Evolutionary conservation across 2,797 vertebrate genomes (phyloP), one percentile per base, ranked within the genome.

Genomic region (Hoplostethus atlanticus): DNA sequence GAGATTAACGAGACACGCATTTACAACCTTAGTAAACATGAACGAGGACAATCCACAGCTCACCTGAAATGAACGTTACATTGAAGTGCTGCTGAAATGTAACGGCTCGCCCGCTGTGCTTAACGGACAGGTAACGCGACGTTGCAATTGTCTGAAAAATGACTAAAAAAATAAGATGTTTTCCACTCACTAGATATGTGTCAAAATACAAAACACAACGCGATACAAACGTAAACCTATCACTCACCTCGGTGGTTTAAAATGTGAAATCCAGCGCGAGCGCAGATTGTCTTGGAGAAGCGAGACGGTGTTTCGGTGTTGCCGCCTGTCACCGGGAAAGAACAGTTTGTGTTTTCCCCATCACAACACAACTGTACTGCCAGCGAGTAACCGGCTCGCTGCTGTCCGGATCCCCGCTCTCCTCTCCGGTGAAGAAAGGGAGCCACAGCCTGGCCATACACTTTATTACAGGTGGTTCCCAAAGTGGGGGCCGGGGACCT

Each of bases 301-400:
- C 81, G 88, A 87, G 86, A 79, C 85, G 85, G 84, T 48, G 83
- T 84, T 89, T 80, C 77, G 13, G 84, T 55, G 81, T 70, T 88
- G 86, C 88, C 85, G 90, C 88, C 88, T 90, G 89, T 90, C 89
- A 86, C 73, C 64, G 81, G 68, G 89, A 82, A 92, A 83, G 88
- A 91, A 85, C 87, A 91, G 87, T 90, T 89, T 74, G 84, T 88
- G 90, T 90, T 92, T 87, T 89, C 91, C 90, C 88, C 87, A 87
- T 83, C 84, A 89, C 59, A 87, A 84, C 85, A 88, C 83, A 58
- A 61, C 80, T 50, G 87, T 64, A 81, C 84, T 88, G 88, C 84
- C 86, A 86, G 80, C 46, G 66, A 75, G 57, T 60, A 61, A 69
- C 61, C 51, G 47, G 28, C 57, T 56, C 28, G 28, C 28, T 28